Evolutionary conservation across 2,797 vertebrate genomes (phyloP), one percentile per base, ranked within the genome.

Genomic region (Okamejei kenojei): DNA sequence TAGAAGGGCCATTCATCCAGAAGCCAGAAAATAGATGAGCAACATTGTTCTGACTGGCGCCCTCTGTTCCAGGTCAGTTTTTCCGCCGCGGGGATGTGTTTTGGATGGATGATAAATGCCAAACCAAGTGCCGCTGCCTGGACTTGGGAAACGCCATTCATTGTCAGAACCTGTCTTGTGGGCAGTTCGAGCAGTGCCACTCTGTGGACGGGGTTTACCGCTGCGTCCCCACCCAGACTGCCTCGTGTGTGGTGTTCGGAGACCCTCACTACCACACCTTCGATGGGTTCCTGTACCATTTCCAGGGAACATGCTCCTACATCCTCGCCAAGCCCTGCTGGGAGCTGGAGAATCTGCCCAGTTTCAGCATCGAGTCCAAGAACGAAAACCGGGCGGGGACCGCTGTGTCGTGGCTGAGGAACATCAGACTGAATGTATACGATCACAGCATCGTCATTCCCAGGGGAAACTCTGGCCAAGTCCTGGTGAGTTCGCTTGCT

Each of bases 191-290:
- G 95, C 97, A 96, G n/a, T 99, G 99, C 19, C 98, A 99, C 94
- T 97, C 96, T 5, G 97, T 97, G 94, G 97, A 96, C 81, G 98
- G 97, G 35, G 97, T 98, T 93, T 99, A 98, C 95, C 98, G 97
- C 96, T 99, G 99, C 95, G 97, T 97, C 95, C 98, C 99, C 0
- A 96, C 98, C 93, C 98, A 99, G 95, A 99, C 97, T 94, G 99
- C 98, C 95, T 99, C 98, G 11, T 99, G 99, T 3, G 98, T 99
- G 95, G 98, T 99, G 71, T 99, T 99, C 0, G 99, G 99, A 45
- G 99, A 99, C 95, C 99, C 99, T 0, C 99, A 99, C 95, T 99
- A 99, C 96, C 98, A 99, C 96, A 99, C 99, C 93, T 99, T 99
- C 93, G 99, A 99, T 0, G 98, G 99, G 93, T 98, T 99, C 96